phyloP scores from a whole-genome alignment of 1,140 invertebrate species.

The Tetraneura akinire region DNA sequence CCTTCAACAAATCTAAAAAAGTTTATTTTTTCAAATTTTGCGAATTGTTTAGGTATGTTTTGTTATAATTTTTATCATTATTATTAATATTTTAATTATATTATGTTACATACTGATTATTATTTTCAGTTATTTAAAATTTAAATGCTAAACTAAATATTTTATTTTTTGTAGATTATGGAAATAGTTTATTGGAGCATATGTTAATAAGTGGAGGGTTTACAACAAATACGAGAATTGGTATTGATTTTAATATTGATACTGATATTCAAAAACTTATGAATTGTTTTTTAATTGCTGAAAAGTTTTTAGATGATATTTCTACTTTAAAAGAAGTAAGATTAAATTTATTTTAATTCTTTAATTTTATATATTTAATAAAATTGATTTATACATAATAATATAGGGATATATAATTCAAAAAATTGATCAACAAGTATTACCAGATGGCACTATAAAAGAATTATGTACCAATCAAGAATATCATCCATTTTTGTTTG shows the following conservation, averaged over 20 bases:
- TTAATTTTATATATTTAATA: neutral
- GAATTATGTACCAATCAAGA: constrained; percentile 80
- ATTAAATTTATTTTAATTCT: neutral
- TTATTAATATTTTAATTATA: neutral
- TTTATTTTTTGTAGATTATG: constrained; percentile 70
- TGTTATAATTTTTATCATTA: neutral
- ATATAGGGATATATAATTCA: constrained; percentile 86
- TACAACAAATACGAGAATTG: constrained; percentile 62
- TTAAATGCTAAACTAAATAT: too few species aligned
- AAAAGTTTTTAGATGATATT: constrained; percentile 57
- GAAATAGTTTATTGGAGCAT: constrained; percentile 88
- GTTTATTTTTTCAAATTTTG: constrained; percentile 59
- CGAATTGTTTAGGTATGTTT: constrained; percentile 24
- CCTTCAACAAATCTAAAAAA: constrained; percentile 81
- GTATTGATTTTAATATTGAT: constrained; percentile 69
- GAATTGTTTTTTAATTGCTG: constrained; percentile 71
- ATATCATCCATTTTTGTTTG: constrained; percentile 82
- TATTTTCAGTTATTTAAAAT: constrained; percentile 7
- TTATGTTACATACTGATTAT: neutral
- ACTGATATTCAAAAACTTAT: constrained; percentile 70
- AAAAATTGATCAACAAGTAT: constrained; percentile 75
- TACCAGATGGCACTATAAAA: constrained; percentile 60
- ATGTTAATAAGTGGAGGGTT: constrained; percentile 75
- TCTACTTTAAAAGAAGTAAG: constrained; percentile 36
- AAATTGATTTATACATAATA: too few species aligned